A percentile compares a stretch with the other conserved stretches of the same genome.
Conservation (phyloP, 2,797 vertebrate genomes). For the Chelonia mydas region DNA sequence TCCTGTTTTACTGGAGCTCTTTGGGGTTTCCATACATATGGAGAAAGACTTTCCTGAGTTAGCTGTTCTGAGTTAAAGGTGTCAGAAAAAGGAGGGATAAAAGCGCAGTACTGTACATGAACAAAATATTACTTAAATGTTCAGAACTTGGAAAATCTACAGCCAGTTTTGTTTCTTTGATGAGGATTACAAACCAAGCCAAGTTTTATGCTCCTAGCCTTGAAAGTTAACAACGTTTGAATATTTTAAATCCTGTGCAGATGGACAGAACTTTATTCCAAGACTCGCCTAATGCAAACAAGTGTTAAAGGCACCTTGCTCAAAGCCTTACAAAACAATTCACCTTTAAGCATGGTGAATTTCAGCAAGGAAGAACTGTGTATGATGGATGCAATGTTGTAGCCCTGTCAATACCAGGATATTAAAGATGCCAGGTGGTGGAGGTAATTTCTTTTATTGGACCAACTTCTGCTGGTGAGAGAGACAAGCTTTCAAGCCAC, state of each 20-base stretch:
- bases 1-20: fast-evolving
- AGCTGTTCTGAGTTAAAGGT: fast-evolving
- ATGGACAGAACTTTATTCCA: fast-evolving
- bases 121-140: not conserved
- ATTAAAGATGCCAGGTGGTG: not conserved
- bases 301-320: not conserved
- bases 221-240: fast-evolving
- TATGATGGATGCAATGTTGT: not conserved
- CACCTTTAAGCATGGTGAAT: not conserved
- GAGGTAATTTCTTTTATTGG: not conserved
- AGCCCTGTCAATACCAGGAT: not conserved
- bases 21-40: fast-evolving
- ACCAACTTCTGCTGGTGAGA: not conserved
- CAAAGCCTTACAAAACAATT: fast-evolving
- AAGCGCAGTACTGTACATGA: not conserved
- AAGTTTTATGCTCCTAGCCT: not conserved
- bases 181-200: fast-evolving
- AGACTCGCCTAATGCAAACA: fast-evolving
- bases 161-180: fast-evolving
- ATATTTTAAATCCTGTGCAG: fast-evolving
- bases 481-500: not conserved
- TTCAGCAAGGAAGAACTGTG: not conserved
- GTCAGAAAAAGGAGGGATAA: not conserved
- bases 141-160: not conserved
- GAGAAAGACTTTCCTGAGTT: fast-evolving